These are phyloP conservation scores for Alitta virens DNA, from an alignment of 2,888 invertebrate species.

Conservation along the genomic window DNA sequence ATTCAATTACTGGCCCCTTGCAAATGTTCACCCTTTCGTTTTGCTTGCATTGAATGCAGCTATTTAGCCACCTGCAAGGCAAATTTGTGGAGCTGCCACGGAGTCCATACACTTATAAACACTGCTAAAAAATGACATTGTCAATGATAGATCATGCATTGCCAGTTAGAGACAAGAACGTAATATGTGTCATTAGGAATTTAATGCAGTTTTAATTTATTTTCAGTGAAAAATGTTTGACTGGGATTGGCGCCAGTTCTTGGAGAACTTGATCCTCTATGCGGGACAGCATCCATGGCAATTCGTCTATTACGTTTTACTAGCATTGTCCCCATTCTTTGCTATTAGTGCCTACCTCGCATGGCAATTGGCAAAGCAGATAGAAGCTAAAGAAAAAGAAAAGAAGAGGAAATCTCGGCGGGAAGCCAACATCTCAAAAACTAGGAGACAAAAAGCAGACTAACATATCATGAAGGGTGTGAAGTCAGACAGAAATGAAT, in stretches of 20 bases:
- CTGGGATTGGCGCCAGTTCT: constrained; percentile 46
- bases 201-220: neutral
- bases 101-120: too few relatives aligned
- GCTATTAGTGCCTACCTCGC: constrained; percentile 60
- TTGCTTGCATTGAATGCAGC: too few relatives aligned
- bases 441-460: constrained; percentile 39
- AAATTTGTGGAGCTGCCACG: too few relatives aligned
- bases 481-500: neutral
- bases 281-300: constrained; percentile 57
- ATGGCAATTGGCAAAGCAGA: constrained; percentile 61
- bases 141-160: too few relatives aligned
- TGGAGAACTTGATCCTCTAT: constrained; percentile 43
- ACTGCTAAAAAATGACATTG: too few relatives aligned
- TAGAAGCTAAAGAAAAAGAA: constrained; percentile 61
- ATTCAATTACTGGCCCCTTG: too few relatives aligned
- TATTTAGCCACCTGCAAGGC: too few relatives aligned
- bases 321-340: constrained; percentile 61
- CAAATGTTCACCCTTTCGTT: too few relatives aligned
- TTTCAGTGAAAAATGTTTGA: constrained; percentile 21
- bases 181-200: neutral
- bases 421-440: constrained; percentile 56
- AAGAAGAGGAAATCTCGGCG: constrained; percentile 57
- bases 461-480: neutral
- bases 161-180: neutral
- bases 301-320: constrained; percentile 60